Base-by-base conservation (phyloP, 2,888 invertebrate species). In the Catocala nupta region DNA sequence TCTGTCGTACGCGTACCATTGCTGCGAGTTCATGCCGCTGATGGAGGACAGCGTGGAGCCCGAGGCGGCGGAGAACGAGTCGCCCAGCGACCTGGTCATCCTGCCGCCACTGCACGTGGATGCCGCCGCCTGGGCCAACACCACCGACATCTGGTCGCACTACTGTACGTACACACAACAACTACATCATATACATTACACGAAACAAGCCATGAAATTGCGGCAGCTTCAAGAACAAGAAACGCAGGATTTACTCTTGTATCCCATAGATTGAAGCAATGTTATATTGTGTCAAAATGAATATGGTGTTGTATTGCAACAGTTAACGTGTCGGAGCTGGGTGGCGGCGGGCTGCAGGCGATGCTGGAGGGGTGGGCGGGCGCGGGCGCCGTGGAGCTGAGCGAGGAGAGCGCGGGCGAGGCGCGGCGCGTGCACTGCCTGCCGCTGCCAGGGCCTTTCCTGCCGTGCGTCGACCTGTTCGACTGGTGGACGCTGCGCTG, bases 401-500 rank as follows among this genome's bases (percentile, higher is more conserved):
- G 71, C 55, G 73, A 69, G 50, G 62, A 58, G 54, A 73, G 70
- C 70, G 81, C 25, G 25, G 4, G 25, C 25, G 25, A 74, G 43
- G 78, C 70, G 44, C 95, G 95, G 49, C 92, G 90, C 70, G 95
- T 96, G 65, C 96, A 97, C 78, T 98, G 98, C 85, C 92, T 97
- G 76, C 98, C 98, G 9, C 95, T 97, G 83, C 98, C 98, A 3
- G 97, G 98, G 34, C 99, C 99, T 4, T 99, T 99, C 93, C 95
- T 99, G 83, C 99, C 99, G 5, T 99, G 99, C 89, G 97, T 98
- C 84, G 99, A 99, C 90, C 95, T 99, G 59, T 99, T 99, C 90
- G 99, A 99, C 86, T 99, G 99, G 99, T 99, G 99, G 99, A 98
- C 98, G 5, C 93, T 99, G 78, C 96, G 99, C 48, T 99, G 99